Evolutionary conservation across 2,797 vertebrate genomes (phyloP).

Genomic region (Pangasius larnaudii): DNA sequence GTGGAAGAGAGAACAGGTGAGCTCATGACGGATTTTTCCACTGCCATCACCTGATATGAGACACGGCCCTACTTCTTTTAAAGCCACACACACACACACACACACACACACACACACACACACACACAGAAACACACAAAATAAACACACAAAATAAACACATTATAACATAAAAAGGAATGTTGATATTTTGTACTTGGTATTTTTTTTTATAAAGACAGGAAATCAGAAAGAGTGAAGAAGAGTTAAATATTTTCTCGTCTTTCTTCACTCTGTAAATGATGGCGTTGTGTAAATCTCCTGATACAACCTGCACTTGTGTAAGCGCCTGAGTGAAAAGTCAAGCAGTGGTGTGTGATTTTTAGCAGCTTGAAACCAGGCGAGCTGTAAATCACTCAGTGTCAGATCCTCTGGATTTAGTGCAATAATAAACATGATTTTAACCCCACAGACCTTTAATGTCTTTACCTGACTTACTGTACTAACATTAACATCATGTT

Average conservation of each 20-base stretch:
- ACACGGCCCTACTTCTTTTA: neutral
- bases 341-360: neutral
- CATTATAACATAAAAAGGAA: neutral
- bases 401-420: neutral
- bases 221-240: neutral
- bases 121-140: neutral
- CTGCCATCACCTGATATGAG: slow-evolving; percentile 10
- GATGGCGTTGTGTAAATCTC: neutral
- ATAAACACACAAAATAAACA: neutral
- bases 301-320: neutral
- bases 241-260: neutral
- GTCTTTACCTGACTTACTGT: neutral
- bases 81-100: neutral
- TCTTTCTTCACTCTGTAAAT: neutral
- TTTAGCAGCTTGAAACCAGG: neutral
- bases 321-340: neutral
- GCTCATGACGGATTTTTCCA: slow-evolving; percentile 39
- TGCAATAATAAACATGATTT: neutral
- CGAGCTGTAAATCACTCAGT: neutral
- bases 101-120: neutral
- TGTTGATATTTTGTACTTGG: neutral
- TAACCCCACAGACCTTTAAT: neutral
- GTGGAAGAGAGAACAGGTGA: slow-evolving; percentile 43
- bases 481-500: neutral
- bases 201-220: too few relatives aligned